phyloP scores from a whole-genome alignment of 35 echinoderm and acorn worm species.

The Lytechinus variegatus region DNA sequence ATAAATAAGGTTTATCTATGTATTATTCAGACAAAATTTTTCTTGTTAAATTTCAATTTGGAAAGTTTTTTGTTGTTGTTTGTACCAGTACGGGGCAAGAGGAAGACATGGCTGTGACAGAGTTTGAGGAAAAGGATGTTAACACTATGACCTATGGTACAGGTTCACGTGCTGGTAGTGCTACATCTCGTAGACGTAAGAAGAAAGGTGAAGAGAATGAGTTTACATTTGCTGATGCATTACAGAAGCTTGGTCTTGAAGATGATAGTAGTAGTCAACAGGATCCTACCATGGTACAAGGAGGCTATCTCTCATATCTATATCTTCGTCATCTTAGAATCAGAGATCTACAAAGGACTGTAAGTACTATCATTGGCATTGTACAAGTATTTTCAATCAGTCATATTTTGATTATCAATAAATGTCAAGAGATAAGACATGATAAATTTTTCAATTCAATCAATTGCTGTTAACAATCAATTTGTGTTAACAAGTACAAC shows the following conservation, averaged over 20 bases:
- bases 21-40: not conserved
- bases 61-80: not conserved
- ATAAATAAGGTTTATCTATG: not conserved
- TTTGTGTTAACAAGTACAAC: too few species aligned
- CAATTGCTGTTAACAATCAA: too few species aligned
- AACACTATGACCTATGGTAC: constrained; percentile 87
- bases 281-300: constrained; percentile 92
- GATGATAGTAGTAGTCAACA: constrained; percentile 84
- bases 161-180: constrained; percentile 58
- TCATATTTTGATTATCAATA: too few species aligned
- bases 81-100: constrained; percentile 59
- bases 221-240: constrained; percentile 76
- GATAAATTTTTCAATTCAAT: too few species aligned
- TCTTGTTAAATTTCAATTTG: not conserved
- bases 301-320: constrained; percentile 87
- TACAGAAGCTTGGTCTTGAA: constrained; percentile 93
- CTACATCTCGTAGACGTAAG: constrained; percentile 36
- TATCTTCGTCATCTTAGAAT: constrained; percentile 90
- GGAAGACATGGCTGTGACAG: constrained; percentile 78
- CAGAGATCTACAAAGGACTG: constrained; percentile 93
- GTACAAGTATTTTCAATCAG: too few species aligned
- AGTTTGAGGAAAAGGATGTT: constrained; percentile 96
- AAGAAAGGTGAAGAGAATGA: constrained; percentile 64
- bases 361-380: constrained; percentile 45
- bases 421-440: too few species aligned